phyloP scores from a whole-genome alignment of 2,113 vertebrate species.

The Parus major region DNA sequence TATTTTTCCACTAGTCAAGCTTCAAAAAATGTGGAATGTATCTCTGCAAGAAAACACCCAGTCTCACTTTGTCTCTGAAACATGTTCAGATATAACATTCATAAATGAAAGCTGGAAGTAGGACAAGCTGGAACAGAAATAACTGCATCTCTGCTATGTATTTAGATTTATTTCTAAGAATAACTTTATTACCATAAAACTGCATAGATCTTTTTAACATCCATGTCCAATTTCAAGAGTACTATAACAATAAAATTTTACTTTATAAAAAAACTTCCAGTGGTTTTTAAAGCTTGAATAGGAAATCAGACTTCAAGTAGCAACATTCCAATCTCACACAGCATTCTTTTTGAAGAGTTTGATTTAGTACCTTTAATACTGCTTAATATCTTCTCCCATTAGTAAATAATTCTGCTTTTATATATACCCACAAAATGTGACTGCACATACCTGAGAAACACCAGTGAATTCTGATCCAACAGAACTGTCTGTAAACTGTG shows the following conservation, averaged over 20 bases:
- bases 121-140: constrained; percentile 50
- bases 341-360: background rate
- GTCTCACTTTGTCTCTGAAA: constrained; percentile 21
- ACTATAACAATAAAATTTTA: background rate
- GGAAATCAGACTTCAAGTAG: background rate
- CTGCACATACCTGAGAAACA: constrained; percentile 84
- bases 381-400: background rate
- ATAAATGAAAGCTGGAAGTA: constrained; percentile 49
- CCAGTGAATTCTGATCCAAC: constrained; percentile 88
- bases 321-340: background rate
- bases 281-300: background rate
- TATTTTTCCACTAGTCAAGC: constrained; percentile 2
- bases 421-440: background rate
- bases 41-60: constrained; percentile 23
- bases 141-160: constrained; percentile 16
- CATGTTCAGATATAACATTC: constrained; percentile 3
- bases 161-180: constrained; percentile 52
- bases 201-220: background rate
- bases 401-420: background rate
- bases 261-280: background rate
- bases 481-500: constrained; percentile 87
- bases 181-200: constrained; percentile 37
- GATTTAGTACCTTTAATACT: background rate
- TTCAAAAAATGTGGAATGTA: background rate
- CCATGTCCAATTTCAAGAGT: background rate